Evolutionary conservation across 37 sponge, comb jelly and placozoan species (phyloP).

Genomic region (Theonella swinhoei): DNA sequence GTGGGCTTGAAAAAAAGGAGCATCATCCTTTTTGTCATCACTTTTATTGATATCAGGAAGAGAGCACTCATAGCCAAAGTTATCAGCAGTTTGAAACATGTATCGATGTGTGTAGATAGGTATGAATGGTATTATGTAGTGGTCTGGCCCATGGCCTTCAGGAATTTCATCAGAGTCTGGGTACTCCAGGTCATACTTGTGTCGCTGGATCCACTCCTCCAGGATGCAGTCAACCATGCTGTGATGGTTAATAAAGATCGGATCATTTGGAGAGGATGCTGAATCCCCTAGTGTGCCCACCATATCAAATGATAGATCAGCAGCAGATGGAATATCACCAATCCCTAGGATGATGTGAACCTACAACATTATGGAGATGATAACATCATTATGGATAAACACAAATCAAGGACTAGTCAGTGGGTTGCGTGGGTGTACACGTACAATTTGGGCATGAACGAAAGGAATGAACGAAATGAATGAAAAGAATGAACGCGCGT

Average conservation of each 20-base stretch:
- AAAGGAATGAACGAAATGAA: too few species aligned
- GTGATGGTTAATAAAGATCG: conserved; percentile 71
- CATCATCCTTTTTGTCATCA: too few species aligned
- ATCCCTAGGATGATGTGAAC: background rate
- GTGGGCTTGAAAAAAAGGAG: too few species aligned
- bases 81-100: conserved; percentile 34
- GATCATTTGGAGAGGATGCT: conserved; percentile 75
- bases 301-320: background rate
- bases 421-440: too few species aligned
- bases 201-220: conserved; percentile 47
- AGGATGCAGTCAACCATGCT: conserved; percentile 66
- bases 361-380: background rate
- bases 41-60: too few species aligned
- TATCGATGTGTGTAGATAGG: conserved; percentile 61
- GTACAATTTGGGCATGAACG: too few species aligned
- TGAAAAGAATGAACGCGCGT: too few species aligned
- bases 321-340: background rate
- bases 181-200: conserved; percentile 11
- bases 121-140: conserved; percentile 60
- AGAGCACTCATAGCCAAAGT: conserved; percentile 58
- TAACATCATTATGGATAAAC: background rate
- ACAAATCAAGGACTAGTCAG: too few species aligned
- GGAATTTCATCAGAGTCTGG: background rate
- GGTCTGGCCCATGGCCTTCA: conserved; percentile 46
- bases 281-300: conserved; percentile 38